phyloP scores from a whole-genome alignment of 2,888 invertebrate species.

The Eristalis tenax region DNA sequence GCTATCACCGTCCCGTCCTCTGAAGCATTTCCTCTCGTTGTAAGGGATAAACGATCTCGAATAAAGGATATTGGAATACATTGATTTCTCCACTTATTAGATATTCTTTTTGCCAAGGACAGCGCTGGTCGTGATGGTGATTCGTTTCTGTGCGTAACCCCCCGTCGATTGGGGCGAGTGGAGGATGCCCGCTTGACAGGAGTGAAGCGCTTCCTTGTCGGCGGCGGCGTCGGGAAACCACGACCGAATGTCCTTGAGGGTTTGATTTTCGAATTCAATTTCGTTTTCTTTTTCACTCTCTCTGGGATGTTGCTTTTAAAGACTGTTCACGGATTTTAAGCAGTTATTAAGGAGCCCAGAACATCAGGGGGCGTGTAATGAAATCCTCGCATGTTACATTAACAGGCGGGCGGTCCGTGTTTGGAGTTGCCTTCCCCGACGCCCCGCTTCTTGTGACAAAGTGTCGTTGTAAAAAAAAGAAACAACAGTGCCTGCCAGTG shows the following conservation, averaged over 20 bases:
- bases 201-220: conserved; percentile 4
- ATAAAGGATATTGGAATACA: conserved; percentile 63
- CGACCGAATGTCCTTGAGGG: conserved; percentile 12
- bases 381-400: not conserved
- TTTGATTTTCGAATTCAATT: not conserved
- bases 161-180: conserved; percentile 39
- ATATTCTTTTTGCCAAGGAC: conserved; percentile 20
- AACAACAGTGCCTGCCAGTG: conserved; percentile 28
- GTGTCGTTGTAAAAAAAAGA: not conserved
- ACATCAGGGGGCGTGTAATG: not conserved
- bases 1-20: conserved; percentile 14
- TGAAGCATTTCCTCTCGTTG: conserved; percentile 42
- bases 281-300: not conserved
- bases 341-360: not conserved
- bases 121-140: not conserved
- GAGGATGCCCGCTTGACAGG: conserved; percentile 20
- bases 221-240: not conserved
- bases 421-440: not conserved
- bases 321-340: not conserved
- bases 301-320: not conserved
- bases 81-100: conserved; percentile 48
- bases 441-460: not conserved
- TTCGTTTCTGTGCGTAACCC: conserved; percentile 6
- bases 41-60: conserved; percentile 47
- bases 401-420: not conserved